These are phyloP conservation scores for Hylaeus anthracinus DNA, from an alignment of 1,140 invertebrate species.

Conservation along the genomic window DNA sequence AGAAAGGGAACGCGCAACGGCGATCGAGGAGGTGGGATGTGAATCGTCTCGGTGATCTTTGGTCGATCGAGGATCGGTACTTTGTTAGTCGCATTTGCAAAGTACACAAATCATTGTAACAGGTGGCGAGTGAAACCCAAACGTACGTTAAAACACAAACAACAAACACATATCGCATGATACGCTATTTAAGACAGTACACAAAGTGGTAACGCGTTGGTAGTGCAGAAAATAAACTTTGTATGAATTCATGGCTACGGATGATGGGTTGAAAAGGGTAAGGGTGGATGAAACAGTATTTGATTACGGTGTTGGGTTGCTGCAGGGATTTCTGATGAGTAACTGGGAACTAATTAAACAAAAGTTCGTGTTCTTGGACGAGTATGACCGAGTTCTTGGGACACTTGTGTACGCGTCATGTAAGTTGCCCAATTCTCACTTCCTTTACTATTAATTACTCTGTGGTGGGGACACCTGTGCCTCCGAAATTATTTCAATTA, in stretches of 20 bases:
- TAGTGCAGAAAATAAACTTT: conserved; percentile 49
- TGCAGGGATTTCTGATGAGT: background rate
- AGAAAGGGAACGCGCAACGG: too few species aligned
- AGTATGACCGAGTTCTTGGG: too few species aligned
- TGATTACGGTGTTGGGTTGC: conserved; percentile 2
- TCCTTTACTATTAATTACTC: too few species aligned
- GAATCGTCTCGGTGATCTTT: conserved; percentile 14
- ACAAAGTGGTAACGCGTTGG: conserved; percentile 49
- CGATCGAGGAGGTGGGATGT: too few species aligned
- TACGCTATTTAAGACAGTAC: conserved; percentile 56
- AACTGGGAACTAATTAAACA: too few species aligned
- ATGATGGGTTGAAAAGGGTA: conserved; percentile 8
- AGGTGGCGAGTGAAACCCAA: conserved; percentile 41
- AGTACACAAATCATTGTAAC: conserved; percentile 23
- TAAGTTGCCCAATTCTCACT: too few species aligned
- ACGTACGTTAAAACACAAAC: conserved; percentile 58
- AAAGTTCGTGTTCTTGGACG: too few species aligned
- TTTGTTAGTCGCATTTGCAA: conserved; percentile 1
- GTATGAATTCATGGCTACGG: conserved; percentile 38
- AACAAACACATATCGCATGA: conserved; percentile 60
- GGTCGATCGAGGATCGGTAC: background rate
- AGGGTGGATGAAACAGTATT: conserved; percentile 20
- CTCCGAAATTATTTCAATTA: too few species aligned
- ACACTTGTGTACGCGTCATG: too few species aligned
- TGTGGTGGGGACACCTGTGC: too few species aligned